These are phyloP conservation scores for Chirona hameri DNA, from an alignment of 2,888 invertebrate species.

Conservation along the genomic window DNA sequence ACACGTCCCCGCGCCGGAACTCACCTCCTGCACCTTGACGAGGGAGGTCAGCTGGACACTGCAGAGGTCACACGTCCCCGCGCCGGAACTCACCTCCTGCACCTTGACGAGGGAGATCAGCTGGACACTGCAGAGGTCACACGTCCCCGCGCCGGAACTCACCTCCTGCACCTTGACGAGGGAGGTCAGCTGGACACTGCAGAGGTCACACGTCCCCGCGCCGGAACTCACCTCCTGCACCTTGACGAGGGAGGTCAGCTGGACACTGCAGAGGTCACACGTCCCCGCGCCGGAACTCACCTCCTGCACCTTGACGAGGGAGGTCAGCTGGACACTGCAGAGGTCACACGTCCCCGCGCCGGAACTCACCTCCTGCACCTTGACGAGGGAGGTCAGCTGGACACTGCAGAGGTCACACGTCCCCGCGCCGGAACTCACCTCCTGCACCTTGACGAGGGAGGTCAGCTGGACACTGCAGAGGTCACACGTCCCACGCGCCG, in stretches of 20 bases:
- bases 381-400: neutral
- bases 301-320: neutral
- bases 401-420: neutral
- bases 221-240: slow-evolving; percentile 6
- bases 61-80: neutral
- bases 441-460: neutral
- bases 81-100: slow-evolving; percentile 9
- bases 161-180: neutral
- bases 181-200: neutral
- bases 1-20: too few species aligned
- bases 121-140: neutral
- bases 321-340: neutral
- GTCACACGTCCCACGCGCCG: neutral
- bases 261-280: neutral
- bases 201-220: neutral
- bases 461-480: neutral
- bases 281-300: too few species aligned
- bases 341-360: too few species aligned
- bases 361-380: slow-evolving; percentile 3
- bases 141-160: too few species aligned
- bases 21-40: neutral
- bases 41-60: neutral
- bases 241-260: neutral
- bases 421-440: too few species aligned
- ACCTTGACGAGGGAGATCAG: neutral